Percentiles rank a stretch among this genome's conserved stretches.
These are phyloP conservation scores for Actinia equina DNA, from an alignment of 64 coral and sea anemone genomes.

Conservation along the genomic window DNA sequence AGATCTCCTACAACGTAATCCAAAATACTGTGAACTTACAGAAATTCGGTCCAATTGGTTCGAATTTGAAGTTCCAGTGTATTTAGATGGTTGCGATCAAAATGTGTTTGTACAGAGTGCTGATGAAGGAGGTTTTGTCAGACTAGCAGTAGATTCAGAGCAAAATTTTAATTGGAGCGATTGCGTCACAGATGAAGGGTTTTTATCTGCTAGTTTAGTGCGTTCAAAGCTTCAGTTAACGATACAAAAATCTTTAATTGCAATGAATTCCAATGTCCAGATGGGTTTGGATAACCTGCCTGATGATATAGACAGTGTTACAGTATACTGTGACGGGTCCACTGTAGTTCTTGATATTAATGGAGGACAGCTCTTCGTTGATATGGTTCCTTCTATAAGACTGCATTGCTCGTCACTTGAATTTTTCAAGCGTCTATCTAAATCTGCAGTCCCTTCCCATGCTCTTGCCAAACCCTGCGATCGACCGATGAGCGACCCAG, in stretches of 20 bases:
- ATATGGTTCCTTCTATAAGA: constrained; percentile 63
- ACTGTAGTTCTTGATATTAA: constrained; percentile 75
- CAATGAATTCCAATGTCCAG: constrained; percentile 34
- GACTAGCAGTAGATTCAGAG: constrained; percentile 45
- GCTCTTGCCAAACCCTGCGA: constrained; percentile 54
- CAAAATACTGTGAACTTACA: constrained; percentile 28
- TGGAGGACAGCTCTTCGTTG: constrained; percentile 50
- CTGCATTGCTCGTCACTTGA: constrained; percentile 31
- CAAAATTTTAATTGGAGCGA: constrained; percentile 18
- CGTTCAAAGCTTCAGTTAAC: constrained; percentile 71
- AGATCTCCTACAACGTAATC: constrained; percentile 32
- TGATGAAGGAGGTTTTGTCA: constrained; percentile 72
- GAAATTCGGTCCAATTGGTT: constrained; percentile 67
- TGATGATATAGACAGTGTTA: constrained; percentile 19
- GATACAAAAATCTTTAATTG: constrained; percentile 49
- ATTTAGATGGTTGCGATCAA: constrained; percentile 38
- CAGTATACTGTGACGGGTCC: constrained; percentile 56
- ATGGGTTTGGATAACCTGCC: constrained; percentile 31
- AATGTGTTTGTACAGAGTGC: constrained; percentile 45
- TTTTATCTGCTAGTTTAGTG: constrained; percentile 64
- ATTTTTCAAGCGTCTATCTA: constrained; percentile 42
- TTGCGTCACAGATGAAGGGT: constrained; percentile 55
- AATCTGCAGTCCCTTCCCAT: constrained; percentile 41
- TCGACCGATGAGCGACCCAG: constrained; percentile 69
- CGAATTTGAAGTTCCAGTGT: constrained; percentile 70